Percentiles rank a stretch among this genome's conserved stretches.
phyloP scores from a whole-genome alignment of 2,888 invertebrate species.

The Cyaniris semiargus region DNA sequence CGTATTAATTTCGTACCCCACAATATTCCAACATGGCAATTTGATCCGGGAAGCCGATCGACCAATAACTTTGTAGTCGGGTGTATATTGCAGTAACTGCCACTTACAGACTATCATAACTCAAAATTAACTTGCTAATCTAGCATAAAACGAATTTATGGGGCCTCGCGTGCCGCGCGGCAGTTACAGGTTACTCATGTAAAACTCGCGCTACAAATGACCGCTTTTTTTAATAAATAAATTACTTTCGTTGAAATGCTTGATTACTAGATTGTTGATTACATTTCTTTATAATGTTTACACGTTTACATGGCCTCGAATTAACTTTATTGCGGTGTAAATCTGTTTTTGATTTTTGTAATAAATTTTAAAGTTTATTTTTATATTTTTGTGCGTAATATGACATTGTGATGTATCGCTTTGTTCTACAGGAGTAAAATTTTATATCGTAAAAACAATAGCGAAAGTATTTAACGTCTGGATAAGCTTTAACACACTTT shows the following conservation, averaged over 20 bases:
- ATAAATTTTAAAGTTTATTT: not conserved
- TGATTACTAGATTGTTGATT: not conserved
- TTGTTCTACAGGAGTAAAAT: not conserved
- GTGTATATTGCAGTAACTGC: conserved; percentile 38
- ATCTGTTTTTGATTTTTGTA: not conserved
- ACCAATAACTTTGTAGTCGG: conserved; percentile 3
- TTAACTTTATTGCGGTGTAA: not conserved
- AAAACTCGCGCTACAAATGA: conserved; percentile 43
- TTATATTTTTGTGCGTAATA: not conserved
- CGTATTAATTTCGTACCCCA: not conserved
- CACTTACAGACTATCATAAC: conserved; percentile 47
- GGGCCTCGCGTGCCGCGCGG: conserved; percentile 46
- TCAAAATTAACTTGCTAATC: conserved; percentile 51
- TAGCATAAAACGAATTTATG: conserved; percentile 48
- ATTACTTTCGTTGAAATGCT: conserved; percentile 28
- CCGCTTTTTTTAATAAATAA: conserved; percentile 31
- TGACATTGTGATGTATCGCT: not conserved
- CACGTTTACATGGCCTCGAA: not conserved
- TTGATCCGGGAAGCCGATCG: conserved; percentile 10
- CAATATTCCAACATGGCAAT: not conserved
- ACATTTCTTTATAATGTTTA: conserved; percentile 27
- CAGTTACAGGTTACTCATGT: conserved; percentile 46
- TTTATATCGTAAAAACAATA: too few relatives aligned
- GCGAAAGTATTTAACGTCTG: too few relatives aligned
- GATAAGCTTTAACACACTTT: too few relatives aligned